A percentile compares a stretch with the other conserved stretches of the same genome.
Conservation (phyloP, 2,888 invertebrate genomes). For the Diabrotica balteata region DNA sequence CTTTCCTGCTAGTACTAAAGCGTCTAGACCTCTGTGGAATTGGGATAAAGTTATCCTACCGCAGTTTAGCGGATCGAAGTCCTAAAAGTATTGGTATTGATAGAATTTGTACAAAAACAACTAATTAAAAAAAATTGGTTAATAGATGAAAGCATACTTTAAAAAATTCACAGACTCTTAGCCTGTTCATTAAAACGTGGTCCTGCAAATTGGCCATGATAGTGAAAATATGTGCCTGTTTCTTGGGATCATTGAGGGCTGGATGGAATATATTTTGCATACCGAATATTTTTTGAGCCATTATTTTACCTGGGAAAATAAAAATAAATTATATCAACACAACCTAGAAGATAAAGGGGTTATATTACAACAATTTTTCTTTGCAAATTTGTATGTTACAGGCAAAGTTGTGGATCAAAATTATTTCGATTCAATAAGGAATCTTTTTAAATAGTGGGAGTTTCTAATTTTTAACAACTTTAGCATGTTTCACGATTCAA, state of each 20-base stretch:
- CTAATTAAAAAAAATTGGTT: background rate
- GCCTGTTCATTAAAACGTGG: constrained; percentile 69
- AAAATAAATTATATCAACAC: background rate
- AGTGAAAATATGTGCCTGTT: constrained; percentile 63
- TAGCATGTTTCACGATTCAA: no score
- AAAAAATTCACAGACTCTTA: constrained; percentile 74
- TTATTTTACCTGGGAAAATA: constrained; percentile 38
- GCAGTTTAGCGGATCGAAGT: constrained; percentile 72
- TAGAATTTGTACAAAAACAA: background rate
- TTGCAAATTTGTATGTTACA: no score
- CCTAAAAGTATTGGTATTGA: constrained; percentile 57
- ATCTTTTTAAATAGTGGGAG: no score
- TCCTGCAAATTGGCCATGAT: constrained; percentile 72
- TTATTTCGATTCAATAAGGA: no score
- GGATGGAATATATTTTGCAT: constrained; percentile 68
- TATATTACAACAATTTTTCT: no score
- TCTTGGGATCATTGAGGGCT: constrained; percentile 62
- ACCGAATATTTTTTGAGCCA: constrained; percentile 63
- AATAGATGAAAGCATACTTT: constrained; percentile 49
- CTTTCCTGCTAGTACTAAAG: constrained; percentile 69
- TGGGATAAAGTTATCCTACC: constrained; percentile 75
- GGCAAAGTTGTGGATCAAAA: no score
- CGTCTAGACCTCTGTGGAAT: constrained; percentile 74
- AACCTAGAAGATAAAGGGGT: no score
- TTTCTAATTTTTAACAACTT: no score